Evolutionary conservation across 2,797 vertebrate species (phyloP), one percentile per base, ranked within the genome.

Genomic region (Menidia menidia): DNA sequence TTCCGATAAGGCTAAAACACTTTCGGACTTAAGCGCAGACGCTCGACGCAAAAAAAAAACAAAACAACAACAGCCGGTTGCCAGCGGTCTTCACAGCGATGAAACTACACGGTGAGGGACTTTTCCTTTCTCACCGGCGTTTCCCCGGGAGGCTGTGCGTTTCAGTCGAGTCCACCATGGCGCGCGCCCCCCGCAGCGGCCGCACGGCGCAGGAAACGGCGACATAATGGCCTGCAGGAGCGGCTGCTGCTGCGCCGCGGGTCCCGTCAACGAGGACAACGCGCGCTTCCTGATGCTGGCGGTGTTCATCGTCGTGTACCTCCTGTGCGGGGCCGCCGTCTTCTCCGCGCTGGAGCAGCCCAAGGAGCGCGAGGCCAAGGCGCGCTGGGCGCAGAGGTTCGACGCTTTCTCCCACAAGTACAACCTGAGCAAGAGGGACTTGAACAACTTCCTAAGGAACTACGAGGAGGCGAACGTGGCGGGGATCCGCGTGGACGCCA

Each of bases 301-400:
- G 0, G 70, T 94, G 74, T 93, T 98, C 78, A 96, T 97, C 75
- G 16, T 94, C 70, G 45, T 96, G 16, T 98, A 99, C 82, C 93
- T 98, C 73, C 80, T 97, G 47, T 96, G 96, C 41, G 97, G 97
- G 0, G 97, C 97, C 41, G 96, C 96, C 0, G 96, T 98, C 42
- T 98, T 98, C 91, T 98, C 97, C 0, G 96, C 96, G 62, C 93
- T 99, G 84, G 97, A 99, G 90, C 94, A 93, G 78, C 96, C 96
- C 9, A 95, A 92, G 65, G 97, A 98, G 91, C 89, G 88, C 8
- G 94, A 95, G 78, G 94, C 96, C 64, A 95, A 96, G 82, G 95
- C 94, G 85, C 93, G 92, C 80, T 99, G 97, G 97, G 89, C 92
- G 83, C 93, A 92, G 74, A 92, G 94, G 78, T 92, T 97, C 68